phyloP scores from a whole-genome alignment of 2,113 vertebrate species.

The Myotis lucifugus region DNA sequence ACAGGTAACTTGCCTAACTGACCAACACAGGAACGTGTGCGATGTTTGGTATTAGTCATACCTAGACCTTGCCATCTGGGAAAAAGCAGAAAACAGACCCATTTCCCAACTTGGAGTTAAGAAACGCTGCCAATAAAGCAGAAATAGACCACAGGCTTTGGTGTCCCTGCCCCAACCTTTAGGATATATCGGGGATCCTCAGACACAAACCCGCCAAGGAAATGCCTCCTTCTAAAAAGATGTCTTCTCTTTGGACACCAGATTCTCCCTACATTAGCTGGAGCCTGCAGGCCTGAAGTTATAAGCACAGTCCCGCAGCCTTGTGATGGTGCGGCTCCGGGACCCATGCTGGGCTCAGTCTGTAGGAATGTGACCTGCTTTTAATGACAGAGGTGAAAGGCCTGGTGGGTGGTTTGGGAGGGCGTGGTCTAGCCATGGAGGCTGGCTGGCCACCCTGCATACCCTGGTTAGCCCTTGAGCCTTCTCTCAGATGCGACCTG shows the following conservation, averaged over 20 bases:
- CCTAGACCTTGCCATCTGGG: background rate
- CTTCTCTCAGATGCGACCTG: background rate
- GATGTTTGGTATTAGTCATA: rapidly evolving
- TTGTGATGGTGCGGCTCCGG: rapidly evolving
- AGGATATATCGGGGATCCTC: too few relatives aligned
- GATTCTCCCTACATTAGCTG: background rate
- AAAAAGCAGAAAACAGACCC: background rate
- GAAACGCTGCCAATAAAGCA: background rate
- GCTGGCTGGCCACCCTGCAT: background rate
- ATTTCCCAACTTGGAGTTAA: background rate
- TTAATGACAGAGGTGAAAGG: background rate
- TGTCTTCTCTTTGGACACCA: background rate
- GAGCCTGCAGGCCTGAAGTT: background rate
- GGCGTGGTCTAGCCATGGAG: too few relatives aligned
- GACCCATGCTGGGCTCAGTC: rapidly evolving
- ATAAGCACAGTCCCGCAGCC: background rate
- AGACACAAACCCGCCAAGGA: background rate
- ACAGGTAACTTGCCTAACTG: background rate
- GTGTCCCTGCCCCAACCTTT: background rate
- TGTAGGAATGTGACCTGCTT: background rate
- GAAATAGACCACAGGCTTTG: background rate
- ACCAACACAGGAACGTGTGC: background rate
- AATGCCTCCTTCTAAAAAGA: background rate
- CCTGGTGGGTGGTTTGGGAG: background rate
- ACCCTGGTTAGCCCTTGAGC: background rate